Conservation (phyloP, 1,140 invertebrate species). For the Schlechtendalia chinensis region DNA sequence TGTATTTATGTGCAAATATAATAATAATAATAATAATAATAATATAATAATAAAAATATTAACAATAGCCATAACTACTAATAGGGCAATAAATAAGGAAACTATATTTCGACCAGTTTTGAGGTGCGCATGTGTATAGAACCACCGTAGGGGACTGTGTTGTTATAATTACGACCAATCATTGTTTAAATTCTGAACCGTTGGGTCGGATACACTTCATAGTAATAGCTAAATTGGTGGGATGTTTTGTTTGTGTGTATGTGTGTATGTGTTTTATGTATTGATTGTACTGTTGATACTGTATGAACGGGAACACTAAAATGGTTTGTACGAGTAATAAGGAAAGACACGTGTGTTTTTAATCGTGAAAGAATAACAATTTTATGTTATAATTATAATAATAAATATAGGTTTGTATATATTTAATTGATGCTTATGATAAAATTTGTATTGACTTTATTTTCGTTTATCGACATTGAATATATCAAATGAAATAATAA, state of each 20-base stretch:
- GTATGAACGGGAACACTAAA: too few relatives aligned
- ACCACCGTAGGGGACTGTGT: background rate
- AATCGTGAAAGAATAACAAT: too few relatives aligned
- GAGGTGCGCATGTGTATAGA: background rate
- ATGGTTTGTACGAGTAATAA: too few relatives aligned
- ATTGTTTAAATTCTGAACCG: background rate
- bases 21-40: background rate
- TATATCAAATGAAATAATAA: too few relatives aligned
- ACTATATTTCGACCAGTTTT: background rate
- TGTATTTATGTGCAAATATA: background rate
- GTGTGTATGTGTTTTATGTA: too few relatives aligned
- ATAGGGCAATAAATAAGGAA: background rate
- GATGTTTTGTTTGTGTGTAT: background rate
- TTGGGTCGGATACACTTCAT: background rate
- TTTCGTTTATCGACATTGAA: too few relatives aligned
- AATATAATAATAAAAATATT: background rate
- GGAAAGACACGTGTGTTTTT: too few relatives aligned
- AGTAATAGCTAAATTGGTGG: background rate
- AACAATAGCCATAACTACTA: constrained; percentile 22
- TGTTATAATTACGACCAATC: constrained; percentile 20
- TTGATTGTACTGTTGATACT: too few relatives aligned
- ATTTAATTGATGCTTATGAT: too few relatives aligned
- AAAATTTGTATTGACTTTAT: too few relatives aligned
- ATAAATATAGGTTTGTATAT: too few relatives aligned
- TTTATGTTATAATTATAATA: too few relatives aligned